Evolutionary conservation across 2,797 vertebrate genomes (phyloP).

Genomic region (Oreochromis mossambicus): DNA sequence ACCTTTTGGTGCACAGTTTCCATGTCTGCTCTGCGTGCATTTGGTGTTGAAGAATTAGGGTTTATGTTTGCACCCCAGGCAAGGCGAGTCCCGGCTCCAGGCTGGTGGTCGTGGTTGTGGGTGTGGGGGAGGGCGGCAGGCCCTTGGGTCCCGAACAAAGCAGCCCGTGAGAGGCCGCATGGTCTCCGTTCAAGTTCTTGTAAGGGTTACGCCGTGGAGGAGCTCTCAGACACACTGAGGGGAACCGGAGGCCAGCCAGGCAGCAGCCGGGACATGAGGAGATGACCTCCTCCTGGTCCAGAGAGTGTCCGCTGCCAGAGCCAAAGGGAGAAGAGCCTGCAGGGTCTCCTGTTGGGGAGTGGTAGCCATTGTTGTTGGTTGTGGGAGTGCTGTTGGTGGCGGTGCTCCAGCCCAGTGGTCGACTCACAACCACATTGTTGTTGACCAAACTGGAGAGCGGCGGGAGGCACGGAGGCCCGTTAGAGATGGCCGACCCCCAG

Average conservation of each 20-base stretch:
- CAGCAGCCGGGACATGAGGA: slow-evolving; percentile 92
- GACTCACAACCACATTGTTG: slow-evolving; percentile 80
- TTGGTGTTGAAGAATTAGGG: slow-evolving; percentile 15
- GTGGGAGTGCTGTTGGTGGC: slow-evolving; percentile 31
- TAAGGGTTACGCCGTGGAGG: slow-evolving; percentile 81
- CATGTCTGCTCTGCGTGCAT: neutral
- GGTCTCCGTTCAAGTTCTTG: slow-evolving; percentile 88
- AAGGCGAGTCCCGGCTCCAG: slow-evolving; percentile 80
- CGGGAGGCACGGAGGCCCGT: slow-evolving; percentile 64
- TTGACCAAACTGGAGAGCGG: slow-evolving; percentile 74
- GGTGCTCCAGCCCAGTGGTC: slow-evolving; percentile 73
- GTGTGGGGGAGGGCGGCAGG: slow-evolving; percentile 31
- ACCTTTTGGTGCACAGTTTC: slow-evolving; percentile 10
- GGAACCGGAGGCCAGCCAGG: slow-evolving; percentile 83
- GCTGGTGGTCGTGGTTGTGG: slow-evolving; percentile 51
- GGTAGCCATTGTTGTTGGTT: slow-evolving; percentile 63
- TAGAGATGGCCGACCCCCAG: slow-evolving; percentile 72
- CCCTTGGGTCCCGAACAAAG: slow-evolving; percentile 72
- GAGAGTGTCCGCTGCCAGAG: slow-evolving; percentile 58
- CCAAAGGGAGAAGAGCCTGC: slow-evolving; percentile 70
- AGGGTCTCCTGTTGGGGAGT: slow-evolving; percentile 62
- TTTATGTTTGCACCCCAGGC: slow-evolving; percentile 82
- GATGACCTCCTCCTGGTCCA: slow-evolving; percentile 84
- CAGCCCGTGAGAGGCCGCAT: slow-evolving; percentile 77
- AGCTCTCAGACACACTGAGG: slow-evolving; percentile 82